These are phyloP conservation scores for Porites australiensis DNA, from an alignment of 64 coral and sea anemone genomes.

Conservation along the genomic window DNA sequence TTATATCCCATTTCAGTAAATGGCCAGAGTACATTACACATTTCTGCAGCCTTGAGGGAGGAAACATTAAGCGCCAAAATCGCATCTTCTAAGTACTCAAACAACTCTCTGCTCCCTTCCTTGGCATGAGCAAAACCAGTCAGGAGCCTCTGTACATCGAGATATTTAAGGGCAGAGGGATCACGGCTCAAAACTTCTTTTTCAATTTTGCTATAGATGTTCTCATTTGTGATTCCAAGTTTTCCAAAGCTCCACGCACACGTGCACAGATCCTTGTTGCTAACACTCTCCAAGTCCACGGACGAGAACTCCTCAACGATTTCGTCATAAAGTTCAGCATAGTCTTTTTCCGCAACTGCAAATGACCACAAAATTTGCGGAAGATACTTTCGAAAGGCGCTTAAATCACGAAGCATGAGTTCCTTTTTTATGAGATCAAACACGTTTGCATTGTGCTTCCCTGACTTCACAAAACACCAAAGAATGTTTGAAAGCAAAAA, in stretches of 20 bases:
- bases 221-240: background rate
- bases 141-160: background rate
- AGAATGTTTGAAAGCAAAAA: background rate
- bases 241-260: constrained; percentile 2
- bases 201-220: background rate
- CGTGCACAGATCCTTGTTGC: background rate
- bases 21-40: background rate
- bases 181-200: background rate
- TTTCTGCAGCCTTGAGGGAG: background rate
- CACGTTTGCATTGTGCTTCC: background rate
- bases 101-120: background rate
- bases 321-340: background rate
- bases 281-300: background rate
- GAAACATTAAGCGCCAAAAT: background rate
- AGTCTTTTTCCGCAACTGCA: background rate
- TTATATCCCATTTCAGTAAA: background rate
- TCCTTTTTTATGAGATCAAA: background rate
- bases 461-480: background rate
- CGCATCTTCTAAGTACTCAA: background rate
- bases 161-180: background rate
- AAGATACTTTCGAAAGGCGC: background rate
- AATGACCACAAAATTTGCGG: constrained; percentile 4
- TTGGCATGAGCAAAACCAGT: background rate
- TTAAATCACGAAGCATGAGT: background rate
- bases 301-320: background rate